Evolutionary conservation across 2,113 vertebrate genomes (phyloP), one percentile per base, ranked within the genome.

Genomic region (Psephotus haematonotus): DNA sequence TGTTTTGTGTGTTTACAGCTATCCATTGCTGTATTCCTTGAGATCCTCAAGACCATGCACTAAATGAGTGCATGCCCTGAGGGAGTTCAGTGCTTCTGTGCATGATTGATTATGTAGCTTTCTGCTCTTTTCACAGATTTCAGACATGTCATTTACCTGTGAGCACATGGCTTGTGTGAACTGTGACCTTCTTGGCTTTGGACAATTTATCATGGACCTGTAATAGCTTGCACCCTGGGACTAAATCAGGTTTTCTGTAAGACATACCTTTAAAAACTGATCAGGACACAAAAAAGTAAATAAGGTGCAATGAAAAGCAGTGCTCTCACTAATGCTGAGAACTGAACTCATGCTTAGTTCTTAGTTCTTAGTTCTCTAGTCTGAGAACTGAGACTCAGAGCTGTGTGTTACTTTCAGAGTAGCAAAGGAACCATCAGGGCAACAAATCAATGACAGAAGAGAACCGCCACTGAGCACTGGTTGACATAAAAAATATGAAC

Each of bases 391-490:
- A 72, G 47, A 67, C 37, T 49, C 31, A 37, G 39, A 50, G 27
- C 17, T 65, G 20, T 72, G 23, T 62, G 20, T 53, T 82, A 24
- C 37, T 53, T 85, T 46, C 35, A 64, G 59, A 57, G 62, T 25
- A 91, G n/a, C 24, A 69, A 84, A 94, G 2, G 5, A 67, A 52
- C 20, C 9, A 5, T 50, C 11, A 63, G 10, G 7, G 25, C 4
- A 72, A 47, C 5, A 4, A 7, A 22, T 41, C 1, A 2, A 2
- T 55, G 23, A 23, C 29, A 35, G 44, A 69, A 83, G 7, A 47
- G 35, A 82, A 47, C 20, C 1, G 0, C 19, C 19, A 52, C 18
- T 0, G 0, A 70, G 27, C 10, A 24, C 37, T 22, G 27, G 46
- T 3, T 16, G 23, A 69, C 1, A 4, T 80, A 28, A 68, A 77